Evolutionary conservation across 1,140 invertebrate species (phyloP).

Genomic region (Hypsibius dujardini): DNA sequence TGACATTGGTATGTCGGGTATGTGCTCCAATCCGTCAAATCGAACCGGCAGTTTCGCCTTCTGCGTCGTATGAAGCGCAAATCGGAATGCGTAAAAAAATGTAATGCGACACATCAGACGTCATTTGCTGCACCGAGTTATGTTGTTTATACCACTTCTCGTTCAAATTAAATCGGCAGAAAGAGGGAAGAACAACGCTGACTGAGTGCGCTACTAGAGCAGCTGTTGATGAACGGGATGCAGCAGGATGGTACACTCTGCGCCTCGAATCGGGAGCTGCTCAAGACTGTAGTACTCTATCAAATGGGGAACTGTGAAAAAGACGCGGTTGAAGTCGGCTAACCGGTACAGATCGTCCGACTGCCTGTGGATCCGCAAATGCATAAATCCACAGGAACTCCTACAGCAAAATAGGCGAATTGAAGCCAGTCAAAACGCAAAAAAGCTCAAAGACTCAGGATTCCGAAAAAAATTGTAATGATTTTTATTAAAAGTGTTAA

Average conservation of each 20-base stretch:
- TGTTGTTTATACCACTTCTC: too few relatives aligned
- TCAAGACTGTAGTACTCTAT: neutral
- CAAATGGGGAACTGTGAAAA: neutral
- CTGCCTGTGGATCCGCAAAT: neutral
- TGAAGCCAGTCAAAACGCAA: neutral
- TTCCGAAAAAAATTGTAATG: neutral
- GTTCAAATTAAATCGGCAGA: too few relatives aligned
- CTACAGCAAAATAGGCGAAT: neutral
- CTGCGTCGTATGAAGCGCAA: too few relatives aligned
- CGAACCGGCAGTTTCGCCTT: too few relatives aligned
- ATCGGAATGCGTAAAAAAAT: too few relatives aligned
- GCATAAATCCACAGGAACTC: constrained; percentile 1
- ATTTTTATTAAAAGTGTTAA: too few relatives aligned
- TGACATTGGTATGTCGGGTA: too few relatives aligned
- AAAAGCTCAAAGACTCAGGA: neutral
- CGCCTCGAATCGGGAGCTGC: neutral
- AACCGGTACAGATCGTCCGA: neutral
- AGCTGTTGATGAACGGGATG: constrained; percentile 9
- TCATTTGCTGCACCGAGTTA: too few relatives aligned
- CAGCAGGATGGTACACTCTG: neutral
- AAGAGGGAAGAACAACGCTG: too few relatives aligned
- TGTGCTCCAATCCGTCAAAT: too few relatives aligned
- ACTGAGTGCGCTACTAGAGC: too few relatives aligned
- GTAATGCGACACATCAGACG: too few relatives aligned
- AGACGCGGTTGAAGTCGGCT: constrained; percentile 1